Conservation (phyloP, 2,797 vertebrate species). For the Fistularia tabacaria region DNA sequence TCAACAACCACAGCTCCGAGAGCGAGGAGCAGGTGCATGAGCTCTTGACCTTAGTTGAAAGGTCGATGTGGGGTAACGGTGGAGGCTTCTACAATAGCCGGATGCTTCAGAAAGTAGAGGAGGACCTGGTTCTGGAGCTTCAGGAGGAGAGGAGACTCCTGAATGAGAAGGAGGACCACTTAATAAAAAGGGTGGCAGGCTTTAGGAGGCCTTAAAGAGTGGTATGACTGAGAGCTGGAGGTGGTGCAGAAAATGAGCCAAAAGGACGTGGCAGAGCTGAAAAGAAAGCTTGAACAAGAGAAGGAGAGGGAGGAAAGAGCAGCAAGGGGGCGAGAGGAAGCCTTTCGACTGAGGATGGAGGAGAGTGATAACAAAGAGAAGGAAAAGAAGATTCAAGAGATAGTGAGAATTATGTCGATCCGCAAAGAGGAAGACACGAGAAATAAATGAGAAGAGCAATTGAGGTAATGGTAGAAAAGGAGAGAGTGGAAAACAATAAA, state of each 20-base stretch:
- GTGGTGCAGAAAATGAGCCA: slow-evolving; percentile 22
- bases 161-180: slow-evolving; percentile 22
- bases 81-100: slow-evolving; percentile 38
- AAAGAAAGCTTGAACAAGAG: slow-evolving; percentile 25
- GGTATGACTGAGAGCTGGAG: slow-evolving; percentile 41
- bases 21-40: slow-evolving; percentile 48
- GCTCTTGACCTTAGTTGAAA: slow-evolving; percentile 48
- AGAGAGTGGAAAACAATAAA: slow-evolving; percentile 29
- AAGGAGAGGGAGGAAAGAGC: slow-evolving; percentile 23
- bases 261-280: slow-evolving; percentile 37
- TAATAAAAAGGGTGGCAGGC: slow-evolving; percentile 32
- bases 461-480: slow-evolving; percentile 35
- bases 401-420: slow-evolving; percentile 39
- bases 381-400: slow-evolving; percentile 40
- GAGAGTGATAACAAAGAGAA: slow-evolving; percentile 33
- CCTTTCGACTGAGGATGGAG: slow-evolving; percentile 16
- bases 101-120: slow-evolving; percentile 44
- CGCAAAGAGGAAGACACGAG: slow-evolving; percentile 35
- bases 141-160: slow-evolving; percentile 25
- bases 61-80: slow-evolving; percentile 27
- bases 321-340: too few relatives aligned
- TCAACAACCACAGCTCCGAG: slow-evolving; percentile 53
- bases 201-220: slow-evolving; percentile 27
- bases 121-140: slow-evolving; percentile 30
- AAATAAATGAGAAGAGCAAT: slow-evolving; percentile 29